These are phyloP conservation scores for Lithodes maja DNA, from an alignment of 2,888 invertebrate genomes.

Conservation along the genomic window DNA sequence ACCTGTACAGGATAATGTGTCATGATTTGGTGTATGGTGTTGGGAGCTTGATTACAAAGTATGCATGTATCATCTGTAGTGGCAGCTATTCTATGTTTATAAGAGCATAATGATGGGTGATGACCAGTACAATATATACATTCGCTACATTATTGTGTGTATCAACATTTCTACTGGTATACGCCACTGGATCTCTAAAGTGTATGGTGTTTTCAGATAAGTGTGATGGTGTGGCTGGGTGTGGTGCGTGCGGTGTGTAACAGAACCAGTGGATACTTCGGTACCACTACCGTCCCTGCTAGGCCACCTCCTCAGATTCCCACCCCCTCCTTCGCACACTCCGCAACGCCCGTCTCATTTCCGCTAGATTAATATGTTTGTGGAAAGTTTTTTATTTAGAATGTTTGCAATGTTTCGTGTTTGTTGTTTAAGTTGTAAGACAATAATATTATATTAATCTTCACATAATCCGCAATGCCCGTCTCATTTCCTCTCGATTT, in stretches of 20 bases:
- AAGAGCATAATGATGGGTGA: neutral
- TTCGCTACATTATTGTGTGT: neutral
- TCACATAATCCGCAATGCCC: too few relatives aligned
- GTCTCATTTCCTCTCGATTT: too few relatives aligned
- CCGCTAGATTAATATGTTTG: conserved; percentile 43
- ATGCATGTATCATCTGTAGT: too few relatives aligned
- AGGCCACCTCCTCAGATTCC: conserved; percentile 20
- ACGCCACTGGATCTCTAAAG: too few relatives aligned
- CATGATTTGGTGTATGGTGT: too few relatives aligned
- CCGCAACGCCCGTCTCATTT: conserved; percentile 41
- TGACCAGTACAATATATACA: neutral
- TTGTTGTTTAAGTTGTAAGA: too few relatives aligned
- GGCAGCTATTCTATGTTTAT: too few relatives aligned
- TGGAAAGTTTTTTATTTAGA: neutral
- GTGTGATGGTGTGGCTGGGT: conserved; percentile 65
- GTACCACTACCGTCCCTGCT: neutral
- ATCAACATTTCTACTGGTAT: too few relatives aligned
- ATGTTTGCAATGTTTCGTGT: too few relatives aligned
- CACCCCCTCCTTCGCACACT: conserved; percentile 31
- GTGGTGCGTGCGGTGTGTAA: conserved; percentile 50
- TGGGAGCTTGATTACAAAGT: too few relatives aligned
- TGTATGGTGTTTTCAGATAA: conserved; percentile 32
- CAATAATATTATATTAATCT: too few relatives aligned
- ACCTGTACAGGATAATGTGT: too few relatives aligned
- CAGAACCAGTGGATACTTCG: conserved; percentile 1